Evolutionary conservation across 2,113 vertebrate genomes (phyloP).

Genomic region (Amblyopsis rosae): DNA sequence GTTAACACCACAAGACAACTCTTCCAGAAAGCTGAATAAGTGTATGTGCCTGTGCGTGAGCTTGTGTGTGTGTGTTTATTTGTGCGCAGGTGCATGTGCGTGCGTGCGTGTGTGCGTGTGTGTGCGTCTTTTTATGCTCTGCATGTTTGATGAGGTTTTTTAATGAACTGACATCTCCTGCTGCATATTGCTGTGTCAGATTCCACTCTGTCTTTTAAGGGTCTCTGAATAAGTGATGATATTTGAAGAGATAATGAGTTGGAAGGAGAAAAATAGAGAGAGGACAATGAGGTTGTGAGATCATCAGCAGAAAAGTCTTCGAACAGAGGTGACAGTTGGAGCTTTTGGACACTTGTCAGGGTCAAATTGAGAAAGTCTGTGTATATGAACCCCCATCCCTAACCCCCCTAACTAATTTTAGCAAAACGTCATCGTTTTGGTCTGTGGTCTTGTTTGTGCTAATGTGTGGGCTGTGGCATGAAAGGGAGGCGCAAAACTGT

Average conservation of each 20-base stretch:
- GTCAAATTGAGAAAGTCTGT: slow-evolving; percentile 42
- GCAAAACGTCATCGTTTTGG: no score
- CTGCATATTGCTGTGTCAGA: slow-evolving; percentile 72
- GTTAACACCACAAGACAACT: slow-evolving; percentile 42
- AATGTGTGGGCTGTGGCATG: slow-evolving; percentile 4
- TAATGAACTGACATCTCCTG: slow-evolving; percentile 84
- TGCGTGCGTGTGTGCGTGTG: neutral
- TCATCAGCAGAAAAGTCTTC: slow-evolving; percentile 88
- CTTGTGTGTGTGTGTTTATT: neutral
- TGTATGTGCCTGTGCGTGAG: neutral
- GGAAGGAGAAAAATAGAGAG: slow-evolving; percentile 88
- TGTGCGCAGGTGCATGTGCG: neutral
- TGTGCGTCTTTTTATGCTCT: slow-evolving; percentile 47
- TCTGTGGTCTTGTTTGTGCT: neutral
- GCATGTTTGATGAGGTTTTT: slow-evolving; percentile 73
- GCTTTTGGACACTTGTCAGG: slow-evolving; percentile 47
- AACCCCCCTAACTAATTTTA: no score
- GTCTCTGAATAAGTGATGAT: slow-evolving; percentile 76
- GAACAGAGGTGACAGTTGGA: slow-evolving; percentile 50
- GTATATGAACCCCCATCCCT: no score
- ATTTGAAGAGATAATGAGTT: slow-evolving; percentile 82
- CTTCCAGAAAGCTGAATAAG: slow-evolving; percentile 46
- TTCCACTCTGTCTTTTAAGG: slow-evolving; percentile 69
- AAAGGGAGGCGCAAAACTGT: slow-evolving; percentile 22
- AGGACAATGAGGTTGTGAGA: slow-evolving; percentile 78